Evolutionary conservation across 2,113 vertebrate genomes (phyloP), one percentile per base, ranked within the genome.

Genomic region (Oreocharis arfaki): DNA sequence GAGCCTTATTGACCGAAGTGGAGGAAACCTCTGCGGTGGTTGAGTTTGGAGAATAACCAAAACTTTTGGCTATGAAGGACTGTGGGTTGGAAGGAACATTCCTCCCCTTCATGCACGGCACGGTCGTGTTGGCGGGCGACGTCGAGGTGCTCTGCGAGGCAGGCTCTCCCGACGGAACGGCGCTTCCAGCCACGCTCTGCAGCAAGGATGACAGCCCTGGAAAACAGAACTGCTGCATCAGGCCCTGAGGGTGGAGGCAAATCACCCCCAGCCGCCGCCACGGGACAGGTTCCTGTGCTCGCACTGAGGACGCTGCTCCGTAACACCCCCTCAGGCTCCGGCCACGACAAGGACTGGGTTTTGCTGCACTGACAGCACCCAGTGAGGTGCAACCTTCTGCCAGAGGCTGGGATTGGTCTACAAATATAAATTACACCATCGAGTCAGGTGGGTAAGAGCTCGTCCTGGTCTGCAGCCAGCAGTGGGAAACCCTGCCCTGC

Each of bases 121-220:
- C 87, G 0, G 94, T 55, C 0, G 97, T 84, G 93, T 32, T 97
- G 74, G 98, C 97, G 6, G 96, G 98, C 2, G 98, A 98, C 0
- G 97, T 91, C 0, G 97, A 84, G 7, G 97, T 97, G 96, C 96
- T 98, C 96, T 98, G 98, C 0, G 97, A 50, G 1, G 96, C 71
- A 1, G 95, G 12, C 57, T 98, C 98, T 9, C 94, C 97, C 2
- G 98, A 70, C 69, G 97, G 97, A 60, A 89, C 95, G 9, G 98
- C 97, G 50, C 95, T 98, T 22, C 98, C 98, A 68, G 99, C 98
- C 39, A 99, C 99, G 19, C 98, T 99, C 91, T 99, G 99, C 65
- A 99, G 98, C 56, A 99, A 97, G 84, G 99, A 99, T 1, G 99
- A 99, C 77, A 99, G 97, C 97, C 98, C 99, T 99, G 97, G 11